Percentiles rank a stretch among this genome's conserved stretches.
Evolutionary conservation across 2,113 vertebrate genomes (phyloP).

Genomic region (Alligator sinensis): DNA sequence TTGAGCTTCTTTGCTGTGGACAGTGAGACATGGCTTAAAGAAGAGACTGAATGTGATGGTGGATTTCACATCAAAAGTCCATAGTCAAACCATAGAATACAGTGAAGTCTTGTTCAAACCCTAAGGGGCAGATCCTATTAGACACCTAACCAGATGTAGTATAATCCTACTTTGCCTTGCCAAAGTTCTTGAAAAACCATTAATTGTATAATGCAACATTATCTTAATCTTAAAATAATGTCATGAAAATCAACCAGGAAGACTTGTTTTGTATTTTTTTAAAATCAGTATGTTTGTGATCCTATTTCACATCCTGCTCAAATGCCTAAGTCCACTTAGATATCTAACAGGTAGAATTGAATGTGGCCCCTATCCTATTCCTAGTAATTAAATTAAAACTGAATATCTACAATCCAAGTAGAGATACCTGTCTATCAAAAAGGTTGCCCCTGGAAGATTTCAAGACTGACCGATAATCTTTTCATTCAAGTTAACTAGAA

Average conservation of each 20-base stretch:
- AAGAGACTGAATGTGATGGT: neutral
- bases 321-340: too few relatives aligned
- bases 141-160: too few relatives aligned
- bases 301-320: too few relatives aligned
- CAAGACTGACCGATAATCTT: neutral
- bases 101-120: neutral
- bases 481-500: neutral
- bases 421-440: constrained; percentile 41
- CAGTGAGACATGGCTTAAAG: neutral
- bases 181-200: too few relatives aligned
- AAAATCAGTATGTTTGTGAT: too few relatives aligned
- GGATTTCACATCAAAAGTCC: neutral
- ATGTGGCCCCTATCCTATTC: neutral
- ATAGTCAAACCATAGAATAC: neutral
- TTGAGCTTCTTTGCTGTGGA: neutral
- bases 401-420: neutral
- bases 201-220: too few relatives aligned
- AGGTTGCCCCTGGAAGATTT: neutral
- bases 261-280: too few relatives aligned
- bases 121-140: too few relatives aligned
- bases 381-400: neutral
- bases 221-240: too few relatives aligned
- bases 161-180: too few relatives aligned
- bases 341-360: too few relatives aligned
- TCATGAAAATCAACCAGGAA: too few relatives aligned